Percentiles rank a stretch among this genome's conserved stretches.
These are phyloP conservation scores for Sclerodermus sp. DNA, from an alignment of 2,888 invertebrate genomes.

Conservation along the genomic window DNA sequence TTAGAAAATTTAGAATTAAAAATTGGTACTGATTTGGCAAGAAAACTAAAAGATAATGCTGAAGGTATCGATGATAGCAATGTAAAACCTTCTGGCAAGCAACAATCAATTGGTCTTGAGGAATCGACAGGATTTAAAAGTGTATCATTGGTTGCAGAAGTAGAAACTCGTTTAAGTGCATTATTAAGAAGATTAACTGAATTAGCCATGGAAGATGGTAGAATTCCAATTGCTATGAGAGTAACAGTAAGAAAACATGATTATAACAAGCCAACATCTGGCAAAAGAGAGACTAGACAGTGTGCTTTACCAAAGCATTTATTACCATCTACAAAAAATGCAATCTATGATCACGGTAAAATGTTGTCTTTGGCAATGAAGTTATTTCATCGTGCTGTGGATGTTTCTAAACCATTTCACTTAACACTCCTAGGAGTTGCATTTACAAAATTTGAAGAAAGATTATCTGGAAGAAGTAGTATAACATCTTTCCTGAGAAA, in stretches of 20 bases:
- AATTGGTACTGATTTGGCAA: slow-evolving; percentile 71
- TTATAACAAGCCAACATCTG: slow-evolving; percentile 62
- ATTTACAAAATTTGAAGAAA: slow-evolving; percentile 78
- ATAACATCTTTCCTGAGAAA: slow-evolving; percentile 76
- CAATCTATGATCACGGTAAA: slow-evolving; percentile 65
- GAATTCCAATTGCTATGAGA: slow-evolving; percentile 75
- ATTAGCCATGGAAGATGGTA: slow-evolving; percentile 75
- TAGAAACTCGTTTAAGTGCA: slow-evolving; percentile 71
- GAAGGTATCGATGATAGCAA: slow-evolving; percentile 74
- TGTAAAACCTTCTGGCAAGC: slow-evolving; percentile 75
- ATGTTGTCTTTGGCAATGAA: slow-evolving; percentile 72
- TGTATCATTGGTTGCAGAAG: slow-evolving; percentile 73
- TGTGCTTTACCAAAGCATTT: slow-evolving; percentile 63
- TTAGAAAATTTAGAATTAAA: slow-evolving; percentile 62
- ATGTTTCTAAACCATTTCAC: slow-evolving; percentile 75
- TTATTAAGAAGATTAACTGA: slow-evolving; percentile 71
- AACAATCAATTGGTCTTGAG: slow-evolving; percentile 78
- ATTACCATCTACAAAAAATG: slow-evolving; percentile 63
- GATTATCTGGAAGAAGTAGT: slow-evolving; percentile 69
- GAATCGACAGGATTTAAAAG: slow-evolving; percentile 69
- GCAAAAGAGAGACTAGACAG: slow-evolving; percentile 76
- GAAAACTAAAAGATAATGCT: slow-evolving; percentile 70
- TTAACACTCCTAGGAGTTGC: slow-evolving; percentile 79
- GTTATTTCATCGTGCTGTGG: slow-evolving; percentile 74
- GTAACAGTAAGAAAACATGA: slow-evolving; percentile 76